Base-by-base conservation (phyloP, 2,888 invertebrate species). In the Drosophila paranaensis region DNA sequence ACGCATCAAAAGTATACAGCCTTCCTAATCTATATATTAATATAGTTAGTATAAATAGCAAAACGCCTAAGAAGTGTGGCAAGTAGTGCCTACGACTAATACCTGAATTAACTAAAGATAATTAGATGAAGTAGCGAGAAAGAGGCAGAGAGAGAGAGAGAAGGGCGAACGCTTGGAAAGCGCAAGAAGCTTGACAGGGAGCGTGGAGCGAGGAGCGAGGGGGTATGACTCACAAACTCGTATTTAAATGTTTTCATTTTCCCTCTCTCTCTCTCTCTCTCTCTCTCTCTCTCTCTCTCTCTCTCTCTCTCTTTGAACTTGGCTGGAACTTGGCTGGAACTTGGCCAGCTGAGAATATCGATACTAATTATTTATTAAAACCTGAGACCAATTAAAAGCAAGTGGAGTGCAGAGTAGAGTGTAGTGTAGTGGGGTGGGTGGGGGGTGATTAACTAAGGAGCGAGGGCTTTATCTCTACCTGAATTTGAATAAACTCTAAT, bases 341-440 rank as follows among this genome's bases (percentile, higher is more conserved):
- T 3, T 13, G 10, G 25, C 33, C 57, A 57, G 57, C 57, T 45
- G 57, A n/a, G 20, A 25, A 10, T 43, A 33, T 45, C 45, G 45
- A 43, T 35, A 25, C 35, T 16, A 45, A 57, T 57, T 6, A 37
- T 27, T 57, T 57, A 45, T 57, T 57, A 37, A 45, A 45, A 16
- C 45, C 11, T 14, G 35, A 45, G 33, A 35, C 8, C 33, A 50
- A 50, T 50, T 50, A 35, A 20, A 20, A 20, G 20, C 20, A 20
- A 20, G 20, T 20, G 20, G 20, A 20, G 20, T 20, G 20, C 2
- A 20, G 20, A 20, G 20, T 20, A 2, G 1, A 20, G 20, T 20
- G 20, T 20, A 20, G 1, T 20, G 20, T 1, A 2, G 20, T 20
- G 20, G 5, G 20, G 33, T 33, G 33, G 6, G 43, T 20, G 5